phyloP scores from a whole-genome alignment of 2,888 invertebrate species.

The Lasioglossum oenotherae region DNA sequence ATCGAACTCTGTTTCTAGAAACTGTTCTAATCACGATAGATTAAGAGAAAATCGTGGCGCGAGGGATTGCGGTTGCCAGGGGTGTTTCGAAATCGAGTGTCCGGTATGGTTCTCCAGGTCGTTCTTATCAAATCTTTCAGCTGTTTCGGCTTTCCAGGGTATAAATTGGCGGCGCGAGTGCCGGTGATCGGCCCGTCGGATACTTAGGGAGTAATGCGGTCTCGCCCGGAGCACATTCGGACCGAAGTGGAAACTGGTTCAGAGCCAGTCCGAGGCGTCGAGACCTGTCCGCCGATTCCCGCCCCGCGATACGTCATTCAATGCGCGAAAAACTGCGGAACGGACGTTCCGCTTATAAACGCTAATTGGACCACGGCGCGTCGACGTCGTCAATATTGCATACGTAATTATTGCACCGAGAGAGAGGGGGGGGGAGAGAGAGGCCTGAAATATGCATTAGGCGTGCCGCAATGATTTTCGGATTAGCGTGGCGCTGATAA shows the following conservation, averaged over 20 bases:
- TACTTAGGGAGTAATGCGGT: constrained; percentile 78
- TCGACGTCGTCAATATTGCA: constrained; percentile 21
- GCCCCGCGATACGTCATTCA: constrained; percentile 61
- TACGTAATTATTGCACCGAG: not conserved
- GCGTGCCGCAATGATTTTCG: not conserved
- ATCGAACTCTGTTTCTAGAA: not conserved
- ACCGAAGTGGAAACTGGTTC: constrained; percentile 70
- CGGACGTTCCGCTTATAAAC: constrained; percentile 24
- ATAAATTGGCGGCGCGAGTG: constrained; percentile 74
- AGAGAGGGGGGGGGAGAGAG: too few species aligned
- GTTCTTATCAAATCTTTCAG: constrained; percentile 40
- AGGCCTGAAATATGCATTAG: constrained; percentile 9
- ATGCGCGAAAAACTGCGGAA: constrained; percentile 18
- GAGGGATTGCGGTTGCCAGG: not conserved
- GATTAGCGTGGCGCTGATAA: not conserved
- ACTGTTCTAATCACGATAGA: not conserved
- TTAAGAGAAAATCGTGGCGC: not conserved
- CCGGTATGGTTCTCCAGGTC: not conserved
- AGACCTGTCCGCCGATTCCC: constrained; percentile 52
- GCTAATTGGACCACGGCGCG: constrained; percentile 38
- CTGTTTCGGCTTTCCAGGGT: constrained; percentile 32
- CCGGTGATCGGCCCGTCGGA: constrained; percentile 58
- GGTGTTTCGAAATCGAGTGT: not conserved
- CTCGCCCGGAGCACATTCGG: constrained; percentile 68
- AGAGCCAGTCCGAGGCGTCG: constrained; percentile 68